phyloP scores from a whole-genome alignment of 2,113 vertebrate genomes.

The Myotis lucifugus region DNA sequence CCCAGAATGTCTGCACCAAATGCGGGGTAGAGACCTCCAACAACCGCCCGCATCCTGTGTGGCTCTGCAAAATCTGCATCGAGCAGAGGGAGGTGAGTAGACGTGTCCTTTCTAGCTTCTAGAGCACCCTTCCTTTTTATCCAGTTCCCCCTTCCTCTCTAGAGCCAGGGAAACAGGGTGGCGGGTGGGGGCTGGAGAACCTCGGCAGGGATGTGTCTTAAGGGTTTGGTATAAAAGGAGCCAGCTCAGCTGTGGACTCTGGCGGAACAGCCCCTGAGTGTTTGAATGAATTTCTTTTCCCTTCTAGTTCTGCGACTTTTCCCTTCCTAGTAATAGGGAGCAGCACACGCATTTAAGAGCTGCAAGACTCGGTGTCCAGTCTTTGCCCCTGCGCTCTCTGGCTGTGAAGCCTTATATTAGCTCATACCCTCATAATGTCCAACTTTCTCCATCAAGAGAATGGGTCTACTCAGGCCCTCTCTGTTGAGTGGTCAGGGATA shows the following conservation, averaged over 20 bases:
- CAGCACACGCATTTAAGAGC: neutral
- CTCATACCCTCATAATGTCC: neutral
- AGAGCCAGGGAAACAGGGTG: neutral
- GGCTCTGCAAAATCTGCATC: slow-evolving; percentile 96
- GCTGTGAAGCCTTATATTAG: neutral
- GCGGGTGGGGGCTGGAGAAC: neutral
- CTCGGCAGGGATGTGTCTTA: neutral
- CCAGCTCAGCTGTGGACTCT: neutral
- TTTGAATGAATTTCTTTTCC: neutral
- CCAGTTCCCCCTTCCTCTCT: fast-evolving
- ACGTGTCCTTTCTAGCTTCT: neutral
- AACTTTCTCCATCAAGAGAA: neutral
- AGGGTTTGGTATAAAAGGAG: neutral
- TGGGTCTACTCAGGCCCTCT: neutral
- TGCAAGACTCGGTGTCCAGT: neutral
- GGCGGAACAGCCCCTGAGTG: neutral
- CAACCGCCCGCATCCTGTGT: slow-evolving; percentile 86
- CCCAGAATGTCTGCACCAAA: slow-evolving; percentile 93
- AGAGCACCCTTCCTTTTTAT: fast-evolving
- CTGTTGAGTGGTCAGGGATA: neutral
- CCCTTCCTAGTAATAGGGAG: neutral
- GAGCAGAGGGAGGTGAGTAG: slow-evolving; percentile 95
- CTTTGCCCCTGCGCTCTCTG: neutral
- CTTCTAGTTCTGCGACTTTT: neutral
- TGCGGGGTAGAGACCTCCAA: slow-evolving; percentile 90